Evolutionary conservation across 1,140 invertebrate genomes (phyloP).

Genomic region (Macrostomum lignano): DNA sequence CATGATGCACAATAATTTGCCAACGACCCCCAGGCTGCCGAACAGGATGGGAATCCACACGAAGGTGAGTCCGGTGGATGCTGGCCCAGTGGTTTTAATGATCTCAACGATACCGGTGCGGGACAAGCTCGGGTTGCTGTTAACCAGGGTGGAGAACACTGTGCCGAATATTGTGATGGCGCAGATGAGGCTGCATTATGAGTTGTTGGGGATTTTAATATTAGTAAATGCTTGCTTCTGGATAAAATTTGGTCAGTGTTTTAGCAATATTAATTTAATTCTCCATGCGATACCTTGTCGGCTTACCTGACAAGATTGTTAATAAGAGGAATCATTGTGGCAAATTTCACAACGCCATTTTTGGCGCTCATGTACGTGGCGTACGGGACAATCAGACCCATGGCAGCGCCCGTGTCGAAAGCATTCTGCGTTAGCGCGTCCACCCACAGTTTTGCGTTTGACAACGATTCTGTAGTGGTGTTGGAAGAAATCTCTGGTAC

Average conservation of each 20-base stretch:
- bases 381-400: constrained; percentile 15
- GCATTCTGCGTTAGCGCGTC: constrained; percentile 20
- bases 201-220: not conserved
- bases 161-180: constrained; percentile 13
- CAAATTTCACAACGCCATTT: constrained; percentile 15
- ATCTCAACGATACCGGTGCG: constrained; percentile 12
- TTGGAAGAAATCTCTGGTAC: not conserved
- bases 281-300: too few relatives aligned
- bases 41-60: constrained; percentile 19
- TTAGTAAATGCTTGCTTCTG: too few relatives aligned
- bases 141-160: constrained; percentile 11
- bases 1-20: constrained; percentile 11
- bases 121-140: constrained; percentile 5
- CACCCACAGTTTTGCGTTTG: constrained; percentile 15
- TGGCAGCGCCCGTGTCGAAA: constrained; percentile 18
- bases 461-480: constrained; percentile 12
- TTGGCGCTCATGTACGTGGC: constrained; percentile 14
- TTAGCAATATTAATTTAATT: too few relatives aligned
- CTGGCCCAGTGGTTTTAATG: constrained; percentile 13
- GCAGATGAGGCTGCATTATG: constrained; percentile 11
- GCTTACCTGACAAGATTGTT: constrained; percentile 18
- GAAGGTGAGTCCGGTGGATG: constrained; percentile 15
- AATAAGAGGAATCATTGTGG: constrained; percentile 11
- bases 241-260: too few relatives aligned
- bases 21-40: constrained; percentile 11